These are phyloP conservation scores for Marmota monax DNA, from an alignment of 2,113 vertebrate species.

Conservation along the genomic window DNA sequence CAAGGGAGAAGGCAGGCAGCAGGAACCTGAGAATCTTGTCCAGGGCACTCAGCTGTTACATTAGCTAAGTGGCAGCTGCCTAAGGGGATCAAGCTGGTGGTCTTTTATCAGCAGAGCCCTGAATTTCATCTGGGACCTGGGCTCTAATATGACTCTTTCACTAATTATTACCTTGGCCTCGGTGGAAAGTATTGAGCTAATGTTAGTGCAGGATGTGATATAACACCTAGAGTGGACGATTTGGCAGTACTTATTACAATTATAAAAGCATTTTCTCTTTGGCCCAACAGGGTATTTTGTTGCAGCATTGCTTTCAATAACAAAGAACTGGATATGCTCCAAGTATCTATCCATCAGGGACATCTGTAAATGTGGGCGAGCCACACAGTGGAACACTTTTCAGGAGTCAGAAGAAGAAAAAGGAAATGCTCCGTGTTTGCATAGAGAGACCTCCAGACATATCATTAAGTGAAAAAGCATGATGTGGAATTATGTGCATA, in stretches of 20 bases:
- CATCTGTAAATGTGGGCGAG: not conserved
- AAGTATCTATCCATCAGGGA: not conserved
- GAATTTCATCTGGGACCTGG: not conserved
- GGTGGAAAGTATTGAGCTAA: not conserved
- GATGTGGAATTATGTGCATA: not conserved
- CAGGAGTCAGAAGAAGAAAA: not conserved
- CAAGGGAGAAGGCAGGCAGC: not conserved
- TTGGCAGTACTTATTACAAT: not conserved
- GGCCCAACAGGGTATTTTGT: not conserved
- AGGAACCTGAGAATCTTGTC: not conserved
- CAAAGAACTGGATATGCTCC: not conserved
- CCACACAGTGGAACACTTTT: not conserved
- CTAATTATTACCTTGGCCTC: not conserved
- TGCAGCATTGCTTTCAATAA: not conserved
- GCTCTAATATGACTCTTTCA: not conserved
- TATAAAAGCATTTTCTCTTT: not conserved
- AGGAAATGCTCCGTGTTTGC: not conserved
- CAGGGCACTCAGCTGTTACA: accelerated
- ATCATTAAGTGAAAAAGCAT: not conserved
- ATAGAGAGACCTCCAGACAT: not conserved
- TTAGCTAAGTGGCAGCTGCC: not conserved
- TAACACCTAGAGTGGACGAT: not conserved
- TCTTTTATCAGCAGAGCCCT: not conserved
- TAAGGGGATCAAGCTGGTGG: not conserved
- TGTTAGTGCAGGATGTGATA: not conserved